phyloP scores from a whole-genome alignment of 2,888 invertebrate genomes.

The Ormyrus rosae region DNA sequence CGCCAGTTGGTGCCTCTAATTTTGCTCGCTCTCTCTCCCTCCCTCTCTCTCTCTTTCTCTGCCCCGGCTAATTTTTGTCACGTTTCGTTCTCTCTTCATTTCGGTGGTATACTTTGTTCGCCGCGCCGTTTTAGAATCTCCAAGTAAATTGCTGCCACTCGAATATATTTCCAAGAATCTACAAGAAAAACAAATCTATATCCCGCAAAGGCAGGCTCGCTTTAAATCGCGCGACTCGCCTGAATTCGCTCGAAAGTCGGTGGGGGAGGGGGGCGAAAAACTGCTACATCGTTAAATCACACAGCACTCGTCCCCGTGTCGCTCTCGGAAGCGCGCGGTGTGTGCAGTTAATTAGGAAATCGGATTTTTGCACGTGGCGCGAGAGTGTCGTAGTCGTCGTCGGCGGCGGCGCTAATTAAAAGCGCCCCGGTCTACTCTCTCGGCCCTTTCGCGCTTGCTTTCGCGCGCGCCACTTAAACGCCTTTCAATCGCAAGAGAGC shows the following conservation, averaged over 20 bases:
- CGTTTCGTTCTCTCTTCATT: not conserved
- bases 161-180: too few species aligned
- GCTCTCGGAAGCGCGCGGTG: not conserved
- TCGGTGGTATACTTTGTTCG: not conserved
- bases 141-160: too few species aligned
- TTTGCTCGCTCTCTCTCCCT: constrained; percentile 2
- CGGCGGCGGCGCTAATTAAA: constrained; percentile 37
- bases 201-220: too few species aligned
- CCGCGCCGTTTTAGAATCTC: too few species aligned
- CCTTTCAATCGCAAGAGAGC: constrained; percentile 44
- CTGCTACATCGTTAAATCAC: too few species aligned
- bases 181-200: too few species aligned
- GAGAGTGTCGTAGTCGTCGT: not conserved
- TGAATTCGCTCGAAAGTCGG: too few species aligned
- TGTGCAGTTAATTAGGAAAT: constrained; percentile 3
- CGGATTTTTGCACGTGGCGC: not conserved
- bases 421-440: not conserved
- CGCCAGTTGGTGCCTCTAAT: constrained; percentile 50
- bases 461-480: constrained; percentile 39
- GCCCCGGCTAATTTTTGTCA: constrained; percentile 26
- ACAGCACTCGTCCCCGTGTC: not conserved
- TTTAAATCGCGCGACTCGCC: too few species aligned
- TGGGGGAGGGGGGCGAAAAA: too few species aligned
- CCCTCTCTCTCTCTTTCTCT: not conserved
- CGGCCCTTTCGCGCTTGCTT: not conserved